Percentiles rank a stretch among this genome's conserved stretches.
These are phyloP conservation scores for Palythoa grandiflora DNA, from an alignment of 92 coral and sea anemone genomes.

Conservation along the genomic window DNA sequence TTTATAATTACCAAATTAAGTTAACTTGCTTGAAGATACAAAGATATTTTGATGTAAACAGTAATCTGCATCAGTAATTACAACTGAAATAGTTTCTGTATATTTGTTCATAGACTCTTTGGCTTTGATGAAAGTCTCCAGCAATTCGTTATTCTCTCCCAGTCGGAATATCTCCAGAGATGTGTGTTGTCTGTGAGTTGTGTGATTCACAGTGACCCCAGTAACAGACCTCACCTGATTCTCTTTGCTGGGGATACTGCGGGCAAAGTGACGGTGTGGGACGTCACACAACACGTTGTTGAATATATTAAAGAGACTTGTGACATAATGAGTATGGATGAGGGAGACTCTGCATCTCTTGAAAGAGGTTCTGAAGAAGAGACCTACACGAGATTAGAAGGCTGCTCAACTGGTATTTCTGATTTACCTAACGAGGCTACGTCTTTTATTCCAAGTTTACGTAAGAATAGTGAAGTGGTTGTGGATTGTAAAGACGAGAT, in stretches of 20 bases:
- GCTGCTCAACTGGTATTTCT: background rate
- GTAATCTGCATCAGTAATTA: too few relatives aligned
- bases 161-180: constrained; percentile 80
- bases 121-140: constrained; percentile 75
- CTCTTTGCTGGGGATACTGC: constrained; percentile 95
- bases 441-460: background rate
- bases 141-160: constrained; percentile 74
- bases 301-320: constrained; percentile 54
- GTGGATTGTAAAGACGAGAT: background rate
- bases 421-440: background rate
- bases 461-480: background rate
- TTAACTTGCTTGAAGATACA: too few relatives aligned
- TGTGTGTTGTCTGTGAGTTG: constrained; percentile 85
- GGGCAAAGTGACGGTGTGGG: constrained; percentile 89
- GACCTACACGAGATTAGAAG: background rate
- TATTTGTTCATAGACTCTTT: constrained; percentile 69
- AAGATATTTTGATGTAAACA: too few relatives aligned
- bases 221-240: constrained; percentile 58
- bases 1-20: too few relatives aligned
- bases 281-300: constrained; percentile 69
- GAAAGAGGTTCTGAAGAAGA: background rate
- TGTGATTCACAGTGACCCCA: constrained; percentile 52
- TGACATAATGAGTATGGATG: background rate
- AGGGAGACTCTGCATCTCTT: background rate
- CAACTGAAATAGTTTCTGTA: background rate